phyloP scores from a whole-genome alignment of 2,888 invertebrate genomes.

The Tetragnatha montana region DNA sequence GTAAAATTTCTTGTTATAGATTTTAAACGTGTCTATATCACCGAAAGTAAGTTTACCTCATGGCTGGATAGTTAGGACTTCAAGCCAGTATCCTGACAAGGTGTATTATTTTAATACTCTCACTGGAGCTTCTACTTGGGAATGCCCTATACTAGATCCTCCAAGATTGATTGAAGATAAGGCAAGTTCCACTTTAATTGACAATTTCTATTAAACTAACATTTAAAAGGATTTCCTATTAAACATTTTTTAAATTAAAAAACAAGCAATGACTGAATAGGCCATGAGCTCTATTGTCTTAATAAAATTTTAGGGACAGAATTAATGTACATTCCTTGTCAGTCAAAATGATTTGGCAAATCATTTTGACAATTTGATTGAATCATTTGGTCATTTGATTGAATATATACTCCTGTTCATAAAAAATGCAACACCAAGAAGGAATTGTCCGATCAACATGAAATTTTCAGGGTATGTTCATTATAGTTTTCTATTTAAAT shows the following conservation, averaged over 20 bases:
- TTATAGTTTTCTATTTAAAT: too few relatives aligned
- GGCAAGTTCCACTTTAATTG: constrained; percentile 8
- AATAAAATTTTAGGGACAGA: background rate
- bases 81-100: constrained; percentile 37
- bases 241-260: background rate
- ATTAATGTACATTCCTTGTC: too few relatives aligned
- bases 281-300: too few relatives aligned
- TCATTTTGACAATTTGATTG: too few relatives aligned
- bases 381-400: too few relatives aligned
- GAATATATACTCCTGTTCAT: too few relatives aligned
- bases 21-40: background rate
- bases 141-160: constrained; percentile 34
- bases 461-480: too few relatives aligned
- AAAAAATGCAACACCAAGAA: too few relatives aligned
- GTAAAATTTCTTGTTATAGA: too few relatives aligned
- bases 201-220: background rate
- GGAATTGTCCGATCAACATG: too few relatives aligned
- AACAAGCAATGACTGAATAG: background rate
- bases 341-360: too few relatives aligned
- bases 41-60: constrained; percentile 20
- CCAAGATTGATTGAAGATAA: background rate
- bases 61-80: constrained; percentile 43
- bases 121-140: constrained; percentile 59
- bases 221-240: background rate
- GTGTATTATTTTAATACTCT: constrained; percentile 58